Evolutionary conservation across 2,888 invertebrate species (phyloP), one percentile per base, ranked within the genome.

Genomic region (Torymus texanus): DNA sequence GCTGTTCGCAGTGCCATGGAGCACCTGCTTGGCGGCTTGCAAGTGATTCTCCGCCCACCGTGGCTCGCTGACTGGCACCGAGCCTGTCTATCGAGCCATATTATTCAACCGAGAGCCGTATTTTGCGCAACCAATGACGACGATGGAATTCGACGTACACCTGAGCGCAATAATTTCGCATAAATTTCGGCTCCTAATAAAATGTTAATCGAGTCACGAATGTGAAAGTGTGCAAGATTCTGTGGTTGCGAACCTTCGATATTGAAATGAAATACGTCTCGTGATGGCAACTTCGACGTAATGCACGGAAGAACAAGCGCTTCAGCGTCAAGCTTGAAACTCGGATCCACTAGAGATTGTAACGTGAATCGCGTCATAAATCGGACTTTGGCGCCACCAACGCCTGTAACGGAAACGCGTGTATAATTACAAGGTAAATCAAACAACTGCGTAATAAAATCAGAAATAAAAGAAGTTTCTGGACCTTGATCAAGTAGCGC

Each of bases 401-500:
- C n/a, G 5, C 68, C 68, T 10, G 55, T n/a, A 8, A 55, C 2
- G 0, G 24, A 14, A n/a, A 56, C 16, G 2, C 11, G 2, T 1
- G n/a, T n/a, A 0, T n/a, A 24, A 4, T 24, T 4, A 24, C n/a
- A 13, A 21, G 51, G 24, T 2, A 72, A 55, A 2, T 51, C 55
- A 2, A 81, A 29, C 11, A 70, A 14, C 62, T 75, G 71, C 3
- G 41, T 67, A 2, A 66, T 13, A 2, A 74, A 65, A 56, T 75
- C 81, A 5, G 75, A 56, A 53, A 81, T 24, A 55, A 81, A 78
- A 3, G 78, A 53, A 14, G 72, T 58, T 29, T 81, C 75, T 13
- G 78, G 66, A 1, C 81, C 75, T 59, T 78, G 78, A 75, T 81
- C 81, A 2, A 78, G 11, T 11, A 81, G 58, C 14, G 78, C 72